Percentiles rank a stretch among this genome's conserved stretches.
Evolutionary conservation across 92 coral and sea anemone species (phyloP).

Genomic region (Porites evermanni): DNA sequence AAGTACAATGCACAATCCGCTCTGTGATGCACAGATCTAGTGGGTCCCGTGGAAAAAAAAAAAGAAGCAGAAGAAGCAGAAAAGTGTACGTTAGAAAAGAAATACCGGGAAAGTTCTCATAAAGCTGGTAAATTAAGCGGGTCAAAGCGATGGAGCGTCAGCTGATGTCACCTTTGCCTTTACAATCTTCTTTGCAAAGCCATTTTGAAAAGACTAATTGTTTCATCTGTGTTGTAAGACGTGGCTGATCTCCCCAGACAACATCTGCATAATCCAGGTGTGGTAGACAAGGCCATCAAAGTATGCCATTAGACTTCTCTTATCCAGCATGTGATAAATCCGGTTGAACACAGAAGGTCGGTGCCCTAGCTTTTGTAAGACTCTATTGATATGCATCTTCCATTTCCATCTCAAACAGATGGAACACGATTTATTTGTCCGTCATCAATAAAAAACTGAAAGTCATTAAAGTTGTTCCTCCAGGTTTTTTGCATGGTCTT

Average conservation of each 20-base stretch:
- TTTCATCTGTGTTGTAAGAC: slow-evolving; percentile 24
- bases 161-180: slow-evolving; percentile 2
- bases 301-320: background rate
- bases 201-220: slow-evolving; percentile 13
- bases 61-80: no score
- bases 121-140: no score
- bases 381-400: slow-evolving; percentile 35
- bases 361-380: slow-evolving; percentile 40
- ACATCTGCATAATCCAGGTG: background rate
- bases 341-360: slow-evolving; percentile 49
- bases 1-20: no score
- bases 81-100: no score
- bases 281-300: no score
- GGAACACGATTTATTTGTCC: no score
- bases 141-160: background rate
- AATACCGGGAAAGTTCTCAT: no score
- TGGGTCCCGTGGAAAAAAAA: no score
- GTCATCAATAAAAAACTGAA: no score
- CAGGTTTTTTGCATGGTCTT: no score
- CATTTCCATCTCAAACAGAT: slow-evolving; percentile 41
- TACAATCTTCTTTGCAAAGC: slow-evolving; percentile 16
- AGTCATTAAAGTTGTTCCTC: no score
- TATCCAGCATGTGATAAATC: slow-evolving; percentile 52
- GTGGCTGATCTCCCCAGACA: slow-evolving; percentile 20
- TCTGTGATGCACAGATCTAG: no score